A percentile compares a stretch with the other conserved stretches of the same genome.
Conservation (phyloP, 1,140 invertebrate genomes). For the Thaumetopoea pityocampa region DNA sequence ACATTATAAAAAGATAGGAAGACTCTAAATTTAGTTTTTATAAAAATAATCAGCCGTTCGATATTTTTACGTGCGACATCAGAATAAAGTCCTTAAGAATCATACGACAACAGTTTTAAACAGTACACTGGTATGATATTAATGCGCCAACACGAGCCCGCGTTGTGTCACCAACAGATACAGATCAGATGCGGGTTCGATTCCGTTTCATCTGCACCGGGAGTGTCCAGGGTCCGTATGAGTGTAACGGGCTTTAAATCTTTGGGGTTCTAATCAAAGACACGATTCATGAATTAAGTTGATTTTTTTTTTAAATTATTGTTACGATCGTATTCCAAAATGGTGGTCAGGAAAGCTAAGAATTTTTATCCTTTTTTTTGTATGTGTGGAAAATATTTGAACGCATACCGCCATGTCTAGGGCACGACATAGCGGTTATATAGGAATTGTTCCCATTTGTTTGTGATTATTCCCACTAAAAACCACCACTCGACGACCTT, state of each 20-base stretch:
- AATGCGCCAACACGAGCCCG: constrained; percentile 56
- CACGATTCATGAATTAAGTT: constrained; percentile 1
- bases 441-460: too few relatives aligned
- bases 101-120: constrained; percentile 22
- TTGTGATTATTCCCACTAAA: too few relatives aligned
- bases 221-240: constrained; percentile 26
- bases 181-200: constrained; percentile 61
- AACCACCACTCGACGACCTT: too few relatives aligned
- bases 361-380: too few relatives aligned
- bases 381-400: too few relatives aligned
- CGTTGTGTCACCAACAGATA: constrained; percentile 34
- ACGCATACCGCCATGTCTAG: too few relatives aligned
- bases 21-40: too few relatives aligned
- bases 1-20: too few relatives aligned
- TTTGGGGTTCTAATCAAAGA: constrained; percentile 9
- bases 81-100: constrained; percentile 28
- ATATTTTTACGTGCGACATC: constrained; percentile 20
- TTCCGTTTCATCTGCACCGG: constrained; percentile 31
- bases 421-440: too few relatives aligned
- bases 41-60: too few relatives aligned
- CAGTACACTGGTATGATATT: constrained; percentile 12
- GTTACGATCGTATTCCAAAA: too few relatives aligned
- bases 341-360: too few relatives aligned
- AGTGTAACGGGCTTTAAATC: constrained; percentile 34
- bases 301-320: constrained; percentile 1